A percentile compares a stretch with the other conserved stretches of the same genome.
Conservation (phyloP, 2,797 vertebrate species). For the Astyanax mexicanus region DNA sequence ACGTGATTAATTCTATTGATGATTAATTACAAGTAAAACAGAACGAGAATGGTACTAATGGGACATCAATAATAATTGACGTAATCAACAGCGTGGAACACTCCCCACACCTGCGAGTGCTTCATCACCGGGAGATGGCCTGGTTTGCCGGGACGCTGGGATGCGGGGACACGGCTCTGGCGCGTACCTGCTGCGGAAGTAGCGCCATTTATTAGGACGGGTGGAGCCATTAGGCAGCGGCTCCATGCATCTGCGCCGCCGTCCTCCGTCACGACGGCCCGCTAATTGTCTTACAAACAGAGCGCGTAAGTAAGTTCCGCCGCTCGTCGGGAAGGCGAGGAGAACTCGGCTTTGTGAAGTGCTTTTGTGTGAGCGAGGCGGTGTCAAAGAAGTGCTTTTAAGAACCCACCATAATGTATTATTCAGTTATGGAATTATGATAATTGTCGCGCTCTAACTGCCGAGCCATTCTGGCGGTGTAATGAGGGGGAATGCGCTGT, state of each 20-base stretch:
- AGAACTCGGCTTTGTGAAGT: not conserved
- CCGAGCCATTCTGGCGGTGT: conserved; percentile 6
- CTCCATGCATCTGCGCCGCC: conserved; percentile 33
- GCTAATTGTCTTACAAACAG: conserved; percentile 33
- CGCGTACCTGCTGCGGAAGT: conserved; percentile 62
- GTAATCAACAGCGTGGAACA: conserved; percentile 70
- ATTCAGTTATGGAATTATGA: conserved; percentile 30
- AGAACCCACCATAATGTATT: conserved; percentile 9
- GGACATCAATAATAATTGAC: conserved; percentile 73
- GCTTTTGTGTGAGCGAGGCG: not conserved
- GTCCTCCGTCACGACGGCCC: conserved; percentile 25
- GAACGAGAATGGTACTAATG: conserved; percentile 63
- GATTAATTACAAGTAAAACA: conserved; percentile 61
- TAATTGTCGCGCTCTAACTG: conserved; percentile 17
- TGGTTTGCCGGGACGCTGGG: conserved; percentile 72
- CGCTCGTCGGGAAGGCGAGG: conserved; percentile 1
- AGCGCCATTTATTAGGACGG: conserved; percentile 72
- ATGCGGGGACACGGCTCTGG: conserved; percentile 51
- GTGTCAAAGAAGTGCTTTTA: not conserved
- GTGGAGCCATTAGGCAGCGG: conserved; percentile 49
- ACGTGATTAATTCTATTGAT: conserved; percentile 31
- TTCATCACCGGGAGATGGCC: conserved; percentile 71
- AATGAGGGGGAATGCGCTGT: conserved; percentile 6
- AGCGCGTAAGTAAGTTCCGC: conserved; percentile 1
- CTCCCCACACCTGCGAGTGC: conserved; percentile 75